Conservation (phyloP, 2,797 vertebrate species). For the Erpetoichthys calabaricus region DNA sequence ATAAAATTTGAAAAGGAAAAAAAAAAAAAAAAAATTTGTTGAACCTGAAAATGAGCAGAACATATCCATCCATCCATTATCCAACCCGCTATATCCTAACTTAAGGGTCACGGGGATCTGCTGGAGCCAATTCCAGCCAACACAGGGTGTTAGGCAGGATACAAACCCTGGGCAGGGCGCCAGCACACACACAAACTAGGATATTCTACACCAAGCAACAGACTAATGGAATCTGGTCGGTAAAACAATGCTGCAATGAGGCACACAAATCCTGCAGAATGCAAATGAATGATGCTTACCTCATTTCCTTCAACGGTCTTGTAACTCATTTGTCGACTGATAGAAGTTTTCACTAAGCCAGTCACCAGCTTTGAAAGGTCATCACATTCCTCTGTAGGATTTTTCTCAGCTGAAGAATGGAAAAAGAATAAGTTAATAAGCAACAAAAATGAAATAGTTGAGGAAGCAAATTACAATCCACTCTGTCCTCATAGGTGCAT, state of each 20-base stretch:
- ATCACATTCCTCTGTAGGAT: constrained; percentile 63
- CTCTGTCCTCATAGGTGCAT: too few relatives aligned
- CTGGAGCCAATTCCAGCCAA: too few relatives aligned
- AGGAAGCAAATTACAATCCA: not conserved
- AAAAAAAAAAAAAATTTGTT: not conserved
- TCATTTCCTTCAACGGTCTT: constrained; percentile 71
- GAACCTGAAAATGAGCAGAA: not conserved
- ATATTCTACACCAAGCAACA: constrained; percentile 22
- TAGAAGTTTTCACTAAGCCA: constrained; percentile 77
- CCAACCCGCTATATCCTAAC: too few relatives aligned
- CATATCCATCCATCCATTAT: too few relatives aligned
- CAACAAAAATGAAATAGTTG: not conserved
- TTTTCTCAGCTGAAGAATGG: constrained; percentile 57
- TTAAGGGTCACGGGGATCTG: too few relatives aligned
- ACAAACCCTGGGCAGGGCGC: not conserved
- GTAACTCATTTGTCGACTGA: constrained; percentile 77
- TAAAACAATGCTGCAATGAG: too few relatives aligned
- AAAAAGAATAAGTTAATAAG: not conserved
- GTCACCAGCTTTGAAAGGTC: constrained; percentile 86
- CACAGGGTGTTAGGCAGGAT: constrained; percentile 14
- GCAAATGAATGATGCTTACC: constrained; percentile 29
- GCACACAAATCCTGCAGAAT: too few relatives aligned
- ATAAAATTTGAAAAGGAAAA: constrained; percentile 1
- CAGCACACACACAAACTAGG: constrained; percentile 16
- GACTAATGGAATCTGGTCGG: not conserved